Evolutionary conservation across 2,797 vertebrate species (phyloP).

Genomic region (Aeoliscus strigatus): DNA sequence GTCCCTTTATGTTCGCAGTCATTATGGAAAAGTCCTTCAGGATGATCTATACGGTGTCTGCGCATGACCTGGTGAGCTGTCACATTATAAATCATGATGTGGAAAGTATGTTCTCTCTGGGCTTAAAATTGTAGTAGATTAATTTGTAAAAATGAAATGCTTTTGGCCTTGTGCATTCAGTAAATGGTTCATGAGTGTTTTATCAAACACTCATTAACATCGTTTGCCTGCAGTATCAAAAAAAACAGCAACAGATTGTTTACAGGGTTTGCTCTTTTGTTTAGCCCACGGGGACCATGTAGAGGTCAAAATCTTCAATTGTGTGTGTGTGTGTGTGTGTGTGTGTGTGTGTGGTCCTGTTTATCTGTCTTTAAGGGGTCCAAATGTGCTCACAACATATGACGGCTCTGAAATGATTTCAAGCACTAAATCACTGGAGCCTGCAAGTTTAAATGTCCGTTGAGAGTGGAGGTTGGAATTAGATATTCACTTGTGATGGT

Average conservation of each 20-base stretch:
- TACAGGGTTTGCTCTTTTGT: conserved; percentile 5
- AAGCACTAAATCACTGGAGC: too few species aligned
- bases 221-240: conserved; percentile 26
- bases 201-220: conserved; percentile 37
- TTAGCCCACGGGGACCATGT: conserved; percentile 12
- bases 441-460: too few species aligned
- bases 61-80: conserved; percentile 2
- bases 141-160: conserved; percentile 8
- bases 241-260: conserved; percentile 23
- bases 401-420: too few species aligned
- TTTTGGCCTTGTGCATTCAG: conserved; percentile 8
- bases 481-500: too few species aligned
- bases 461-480: too few species aligned
- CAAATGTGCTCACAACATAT: too few species aligned
- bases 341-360: conserved; percentile 6
- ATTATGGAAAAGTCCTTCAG: neutral
- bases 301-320: too few species aligned
- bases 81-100: conserved; percentile 4
- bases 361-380: too few species aligned
- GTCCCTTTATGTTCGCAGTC: conserved; percentile 7
- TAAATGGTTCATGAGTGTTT: conserved; percentile 38
- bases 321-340: conserved; percentile 10
- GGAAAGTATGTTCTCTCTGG: neutral
- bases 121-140: neutral
- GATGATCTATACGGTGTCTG: conserved; percentile 4